These are phyloP conservation scores for Dichetophora obliterata DNA, from an alignment of 2,888 invertebrate species.

Conservation along the genomic window DNA sequence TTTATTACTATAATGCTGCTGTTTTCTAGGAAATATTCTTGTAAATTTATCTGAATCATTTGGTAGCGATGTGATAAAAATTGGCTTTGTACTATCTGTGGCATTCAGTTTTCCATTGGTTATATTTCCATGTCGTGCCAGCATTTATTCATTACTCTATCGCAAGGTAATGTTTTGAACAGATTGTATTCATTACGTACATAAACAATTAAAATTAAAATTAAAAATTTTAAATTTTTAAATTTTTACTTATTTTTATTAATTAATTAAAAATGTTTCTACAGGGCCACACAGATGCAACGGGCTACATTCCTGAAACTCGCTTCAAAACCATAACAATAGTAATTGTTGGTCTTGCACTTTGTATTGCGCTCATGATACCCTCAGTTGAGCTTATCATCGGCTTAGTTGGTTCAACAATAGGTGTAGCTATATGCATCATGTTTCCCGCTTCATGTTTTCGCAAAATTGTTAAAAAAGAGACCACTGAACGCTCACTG, in stretches of 20 bases:
- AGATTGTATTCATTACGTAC: background rate
- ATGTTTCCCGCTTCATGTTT: constrained; percentile 94
- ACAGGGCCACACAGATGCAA: constrained; percentile 80
- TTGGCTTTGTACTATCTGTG: constrained; percentile 94
- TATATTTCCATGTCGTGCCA: constrained; percentile 95
- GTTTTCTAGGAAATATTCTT: constrained; percentile 83
- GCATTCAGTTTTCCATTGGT: constrained; percentile 97
- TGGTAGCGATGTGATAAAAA: constrained; percentile 89
- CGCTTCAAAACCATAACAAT: constrained; percentile 88
- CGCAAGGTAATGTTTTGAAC: constrained; percentile 76
- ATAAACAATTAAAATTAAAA: too few species aligned
- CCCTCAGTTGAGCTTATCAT: constrained; percentile 96
- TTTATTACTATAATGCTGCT: background rate
- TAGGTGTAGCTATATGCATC: constrained; percentile 92
- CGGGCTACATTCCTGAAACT: constrained; percentile 83
- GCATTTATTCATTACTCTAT: constrained; percentile 91
- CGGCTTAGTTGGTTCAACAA: constrained; percentile 94
- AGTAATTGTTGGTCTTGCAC: constrained; percentile 80
- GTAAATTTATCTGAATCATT: constrained; percentile 86
- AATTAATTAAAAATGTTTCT: constrained; percentile 17
- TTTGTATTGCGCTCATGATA: constrained; percentile 86
- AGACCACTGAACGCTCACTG: constrained; percentile 84
- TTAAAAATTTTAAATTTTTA: too few species aligned
- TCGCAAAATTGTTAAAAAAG: constrained; percentile 84
- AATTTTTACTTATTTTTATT: too few species aligned